Base-by-base conservation (phyloP, 2,888 invertebrate species). In the Pheosia gnoma region DNA sequence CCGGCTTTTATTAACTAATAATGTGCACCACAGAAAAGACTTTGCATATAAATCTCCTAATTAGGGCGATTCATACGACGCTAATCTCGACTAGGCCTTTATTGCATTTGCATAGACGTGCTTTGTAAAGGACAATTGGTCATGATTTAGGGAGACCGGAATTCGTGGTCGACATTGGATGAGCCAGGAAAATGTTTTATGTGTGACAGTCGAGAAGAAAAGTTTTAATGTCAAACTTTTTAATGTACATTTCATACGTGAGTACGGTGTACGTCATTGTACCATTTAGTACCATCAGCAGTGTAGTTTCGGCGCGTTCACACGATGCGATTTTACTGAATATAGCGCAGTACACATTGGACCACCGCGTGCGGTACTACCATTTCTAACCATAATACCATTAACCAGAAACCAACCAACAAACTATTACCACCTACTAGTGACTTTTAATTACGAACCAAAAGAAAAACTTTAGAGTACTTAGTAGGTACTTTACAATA, bases 41-140 rank as follows among this genome's bases (percentile, higher is more conserved):
- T 93, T 92, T 92, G 93, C 92, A 93, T 93, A 91, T 90, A 93
- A 93, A 93, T 93, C 91, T 89, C 88, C 92, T 93, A 90, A 93
- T 93, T 93, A 93, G 83, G 74, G 72, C 80, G 67, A 92, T 92
- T 93, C 89, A 91, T 76, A 76, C 79, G 75, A 82, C 75, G 83
- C 86, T 92, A 91, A 91, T 92, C 91, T 89, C 80, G 74, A 83
- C 87, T 88, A 86, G 87, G 80, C 82, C 73, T 80, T 84, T 83
- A 78, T 84, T 79, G 75, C 75, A 87, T 90, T 90, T 87, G 88
- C 89, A 91, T 90, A 85, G 82, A 79, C 79, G 80, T 67, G 70
- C 75, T 84, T 86, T 74, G 74, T 87, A 81, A 83, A 82, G 84
- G 78, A 87, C 87, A 87, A 89, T 90, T 86, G 85, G 77, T 77